These are phyloP conservation scores for Orestias chungarensis DNA, from an alignment of 2,797 vertebrate species.

Conservation along the genomic window DNA sequence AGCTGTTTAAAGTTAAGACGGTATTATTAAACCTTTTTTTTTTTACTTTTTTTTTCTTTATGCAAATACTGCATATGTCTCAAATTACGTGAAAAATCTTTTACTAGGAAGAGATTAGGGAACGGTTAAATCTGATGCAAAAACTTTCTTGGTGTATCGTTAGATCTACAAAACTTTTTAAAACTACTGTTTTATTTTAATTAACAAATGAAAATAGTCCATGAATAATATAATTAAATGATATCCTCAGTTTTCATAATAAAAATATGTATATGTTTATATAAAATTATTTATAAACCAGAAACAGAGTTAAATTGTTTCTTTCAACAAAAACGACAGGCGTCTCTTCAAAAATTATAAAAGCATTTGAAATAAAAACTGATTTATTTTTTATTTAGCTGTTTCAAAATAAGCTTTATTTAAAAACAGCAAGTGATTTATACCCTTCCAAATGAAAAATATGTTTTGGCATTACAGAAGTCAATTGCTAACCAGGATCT, in stretches of 20 bases:
- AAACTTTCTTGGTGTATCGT: constrained; percentile 14
- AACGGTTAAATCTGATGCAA: constrained; percentile 3
- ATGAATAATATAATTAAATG: too few species aligned
- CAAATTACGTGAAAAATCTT: neutral
- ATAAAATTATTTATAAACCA: neutral
- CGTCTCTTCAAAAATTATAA: neutral
- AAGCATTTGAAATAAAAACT: neutral
- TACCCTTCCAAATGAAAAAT: neutral
- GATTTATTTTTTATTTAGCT: neutral
- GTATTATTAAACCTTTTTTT: constrained; percentile 15
- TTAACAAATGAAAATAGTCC: too few species aligned
- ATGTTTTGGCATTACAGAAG: neutral
- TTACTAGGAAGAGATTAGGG: neutral
- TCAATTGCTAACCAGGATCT: neutral
- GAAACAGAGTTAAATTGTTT: neutral
- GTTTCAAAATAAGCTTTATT: neutral
- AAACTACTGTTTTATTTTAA: too few species aligned
- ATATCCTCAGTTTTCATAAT: neutral
- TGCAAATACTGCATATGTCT: neutral
- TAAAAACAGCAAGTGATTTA: neutral
- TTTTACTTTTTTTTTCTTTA: neutral
- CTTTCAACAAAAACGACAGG: neutral
- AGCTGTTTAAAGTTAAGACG: constrained; percentile 75
- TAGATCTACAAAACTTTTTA: neutral
- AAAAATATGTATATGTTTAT: neutral